Percentiles rank a stretch among this genome's conserved stretches.
These are phyloP conservation scores for Drosophila miranda DNA, from an alignment of 1,140 invertebrate genomes.

Conservation along the genomic window DNA sequence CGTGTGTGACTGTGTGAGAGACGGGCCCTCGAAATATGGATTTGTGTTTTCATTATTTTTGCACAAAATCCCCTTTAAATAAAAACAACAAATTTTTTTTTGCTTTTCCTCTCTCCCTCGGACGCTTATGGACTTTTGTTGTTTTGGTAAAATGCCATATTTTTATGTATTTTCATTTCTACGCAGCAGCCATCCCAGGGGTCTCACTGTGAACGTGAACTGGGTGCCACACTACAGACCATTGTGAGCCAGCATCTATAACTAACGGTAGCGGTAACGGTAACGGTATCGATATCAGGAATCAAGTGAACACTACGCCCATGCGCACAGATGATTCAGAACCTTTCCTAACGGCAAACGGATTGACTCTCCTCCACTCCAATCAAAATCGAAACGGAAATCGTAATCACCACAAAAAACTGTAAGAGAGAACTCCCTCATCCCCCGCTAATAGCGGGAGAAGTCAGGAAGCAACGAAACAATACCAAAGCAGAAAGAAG, in stretches of 20 bases:
- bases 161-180: constrained; percentile 53
- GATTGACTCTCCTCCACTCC: constrained; percentile 5
- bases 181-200: constrained; percentile 27
- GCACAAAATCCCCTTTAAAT: constrained; percentile 5
- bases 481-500: constrained; percentile 2
- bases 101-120: constrained; percentile 31
- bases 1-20: constrained; percentile 15
- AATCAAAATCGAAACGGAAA: neutral
- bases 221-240: too few relatives aligned
- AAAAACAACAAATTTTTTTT: constrained; percentile 3
- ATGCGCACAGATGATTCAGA: constrained; percentile 43
- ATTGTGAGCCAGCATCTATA: too few relatives aligned
- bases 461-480: neutral
- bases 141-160: constrained; percentile 75
- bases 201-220: constrained; percentile 1
- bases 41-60: constrained; percentile 20
- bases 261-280: too few relatives aligned
- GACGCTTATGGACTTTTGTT: constrained; percentile 37
- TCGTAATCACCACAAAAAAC: too few relatives aligned
- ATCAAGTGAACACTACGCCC: constrained; percentile 16
- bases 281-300: too few relatives aligned
- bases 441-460: neutral
- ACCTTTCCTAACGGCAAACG: constrained; percentile 31
- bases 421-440: too few relatives aligned
- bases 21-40: constrained; percentile 55